Evolutionary conservation across 2,888 invertebrate species (phyloP), one percentile per base, ranked within the genome.

Genomic region (Achlya flavicornis): DNA sequence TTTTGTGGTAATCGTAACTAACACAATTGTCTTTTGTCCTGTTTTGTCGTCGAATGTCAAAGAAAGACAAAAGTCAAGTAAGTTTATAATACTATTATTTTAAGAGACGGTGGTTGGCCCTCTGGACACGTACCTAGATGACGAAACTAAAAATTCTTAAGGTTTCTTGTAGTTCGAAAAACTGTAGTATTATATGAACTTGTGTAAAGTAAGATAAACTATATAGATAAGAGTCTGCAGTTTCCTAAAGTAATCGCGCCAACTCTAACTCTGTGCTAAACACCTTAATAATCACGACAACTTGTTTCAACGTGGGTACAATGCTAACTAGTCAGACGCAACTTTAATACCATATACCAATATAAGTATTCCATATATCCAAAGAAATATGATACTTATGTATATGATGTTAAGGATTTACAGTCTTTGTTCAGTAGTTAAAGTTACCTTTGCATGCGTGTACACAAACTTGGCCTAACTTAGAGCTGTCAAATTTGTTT

Each of bases 401-500:
- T 0, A 1, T 1, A 59, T 12, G 7, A 5, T 0, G 1, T 61
- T 78, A 83, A 74, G 73, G 65, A 43, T 26, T 61, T 58, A 7
- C 26, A 5, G 43, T 43, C 26, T 63, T 74, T 70, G 64, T 41
- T 48, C 61, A 41, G 63, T 59, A 43, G 63, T 71, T 68, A 75
- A 65, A 67, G 65, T 64, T 73, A 88, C 79, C 66, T 84, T 88
- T 83, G 87, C 79, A 78, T 78, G 80, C 81, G 79, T 86, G 84
- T 87, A 84, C 86, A 84, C 86, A 87, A 92, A 92, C 90, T 92
- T 91, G 81, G 85, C 81, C 87, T 89, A 92, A 93, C 86, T 92
- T 91, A 80, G 84, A 90, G 92, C 93, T 92, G 93, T 93, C 93
- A 93, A 92, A 93, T 93, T 93, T 93, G 93, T 92, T 92, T 91